Conservation (phyloP, 2,113 vertebrate genomes). For the Leptocoma aspasia region DNA sequence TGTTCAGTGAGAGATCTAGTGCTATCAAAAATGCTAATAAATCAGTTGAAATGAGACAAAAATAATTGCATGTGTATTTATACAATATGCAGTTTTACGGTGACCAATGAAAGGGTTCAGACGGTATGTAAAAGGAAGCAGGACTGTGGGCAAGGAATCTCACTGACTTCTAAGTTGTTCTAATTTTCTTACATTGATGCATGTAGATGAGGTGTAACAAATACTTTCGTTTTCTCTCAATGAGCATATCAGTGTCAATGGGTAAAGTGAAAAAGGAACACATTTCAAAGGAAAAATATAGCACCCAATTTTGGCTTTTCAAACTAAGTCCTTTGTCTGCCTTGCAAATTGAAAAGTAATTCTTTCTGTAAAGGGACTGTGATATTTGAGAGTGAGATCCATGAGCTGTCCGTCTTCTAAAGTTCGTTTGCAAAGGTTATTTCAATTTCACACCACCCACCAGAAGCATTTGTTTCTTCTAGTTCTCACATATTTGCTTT, state of each 20-base stretch:
- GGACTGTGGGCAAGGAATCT: not conserved
- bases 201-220: not conserved
- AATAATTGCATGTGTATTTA: not conserved
- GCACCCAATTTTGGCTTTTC: not conserved
- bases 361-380: not conserved
- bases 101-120: not conserved
- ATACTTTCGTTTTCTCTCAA: not conserved
- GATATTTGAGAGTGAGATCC: not conserved
- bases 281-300: not conserved
- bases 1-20: not conserved
- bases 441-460: not conserved
- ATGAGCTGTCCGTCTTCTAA: not conserved
- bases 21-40: not conserved
- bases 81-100: not conserved
- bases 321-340: not conserved
- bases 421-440: not conserved
- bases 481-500: not conserved
- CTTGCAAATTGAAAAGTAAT: not conserved
- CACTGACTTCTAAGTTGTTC: not conserved
- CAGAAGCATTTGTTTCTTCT: not conserved
- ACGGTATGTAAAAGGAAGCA: not conserved
- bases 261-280: not conserved
- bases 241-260: not conserved
- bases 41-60: not conserved
- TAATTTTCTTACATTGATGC: not conserved